These are phyloP conservation scores for Tinea trinotella DNA, from an alignment of 2,888 invertebrate species.

Conservation along the genomic window DNA sequence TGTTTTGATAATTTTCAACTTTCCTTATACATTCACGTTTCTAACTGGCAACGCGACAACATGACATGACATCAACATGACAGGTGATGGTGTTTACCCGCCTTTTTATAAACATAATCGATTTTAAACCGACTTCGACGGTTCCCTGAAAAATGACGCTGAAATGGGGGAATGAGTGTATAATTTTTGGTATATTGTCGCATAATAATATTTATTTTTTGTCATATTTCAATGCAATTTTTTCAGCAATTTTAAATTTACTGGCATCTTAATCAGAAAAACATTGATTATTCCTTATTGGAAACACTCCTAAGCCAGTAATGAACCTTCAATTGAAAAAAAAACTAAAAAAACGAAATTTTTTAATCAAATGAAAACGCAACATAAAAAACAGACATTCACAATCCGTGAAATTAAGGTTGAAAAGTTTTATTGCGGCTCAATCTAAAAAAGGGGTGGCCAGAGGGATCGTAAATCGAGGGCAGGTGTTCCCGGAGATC, in stretches of 20 bases:
- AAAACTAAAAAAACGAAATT: neutral
- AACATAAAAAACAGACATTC: neutral
- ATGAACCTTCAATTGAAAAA: no score
- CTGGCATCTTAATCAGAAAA: no score
- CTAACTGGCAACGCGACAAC: no score
- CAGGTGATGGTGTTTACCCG: constrained; percentile 16
- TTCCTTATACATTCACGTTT: no score
- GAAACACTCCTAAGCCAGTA: no score
- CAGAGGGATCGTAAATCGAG: constrained; percentile 19
- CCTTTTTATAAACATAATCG: constrained; percentile 16
- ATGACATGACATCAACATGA: neutral
- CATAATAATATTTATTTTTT: no score
- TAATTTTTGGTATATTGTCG: no score
- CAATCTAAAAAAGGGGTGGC: neutral
- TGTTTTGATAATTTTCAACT: no score
- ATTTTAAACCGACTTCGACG: constrained; percentile 12
- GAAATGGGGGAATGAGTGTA: no score
- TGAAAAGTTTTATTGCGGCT: constrained; percentile 5
- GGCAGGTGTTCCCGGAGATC: constrained; percentile 27
- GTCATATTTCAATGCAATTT: no score
- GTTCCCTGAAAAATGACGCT: constrained; percentile 1
- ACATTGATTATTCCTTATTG: no score
- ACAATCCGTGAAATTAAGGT: constrained; percentile 6
- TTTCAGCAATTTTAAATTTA: no score
- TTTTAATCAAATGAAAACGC: neutral